Evolutionary conservation across 2,113 vertebrate species (phyloP).

Genomic region (Boleophthalmus pectinirostris): DNA sequence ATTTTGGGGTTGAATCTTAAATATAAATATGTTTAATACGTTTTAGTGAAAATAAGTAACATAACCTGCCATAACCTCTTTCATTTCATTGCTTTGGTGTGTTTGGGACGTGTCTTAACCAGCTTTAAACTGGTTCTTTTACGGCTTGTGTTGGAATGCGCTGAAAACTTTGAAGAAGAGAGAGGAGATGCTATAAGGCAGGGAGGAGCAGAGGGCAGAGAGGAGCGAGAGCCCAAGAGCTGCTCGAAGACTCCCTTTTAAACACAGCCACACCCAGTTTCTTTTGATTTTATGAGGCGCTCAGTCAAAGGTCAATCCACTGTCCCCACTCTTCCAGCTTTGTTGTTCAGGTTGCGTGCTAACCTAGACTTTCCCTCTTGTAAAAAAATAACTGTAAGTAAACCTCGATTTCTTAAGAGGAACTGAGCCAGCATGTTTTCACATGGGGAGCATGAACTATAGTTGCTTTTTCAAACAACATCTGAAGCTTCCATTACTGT

Average conservation of each 20-base stretch:
- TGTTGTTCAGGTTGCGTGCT: not conserved
- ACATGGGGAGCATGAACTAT: constrained; percentile 1
- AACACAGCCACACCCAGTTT: not conserved
- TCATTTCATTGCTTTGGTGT: not conserved
- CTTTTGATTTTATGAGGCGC: constrained; percentile 11
- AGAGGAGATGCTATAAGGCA: not conserved
- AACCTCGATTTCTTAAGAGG: not conserved
- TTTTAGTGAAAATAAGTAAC: no score
- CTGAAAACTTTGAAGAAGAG: not conserved
- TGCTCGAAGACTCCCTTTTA: not conserved
- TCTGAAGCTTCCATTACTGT: constrained; percentile 13
- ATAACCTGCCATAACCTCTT: not conserved
- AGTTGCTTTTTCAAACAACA: constrained; percentile 2
- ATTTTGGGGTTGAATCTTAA: no score
- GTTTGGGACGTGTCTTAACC: constrained; percentile 12
- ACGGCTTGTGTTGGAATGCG: constrained; percentile 27
- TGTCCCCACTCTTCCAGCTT: not conserved
- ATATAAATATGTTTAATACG: no score
- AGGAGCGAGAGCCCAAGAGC: not conserved
- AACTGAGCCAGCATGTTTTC: not conserved
- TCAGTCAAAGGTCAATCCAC: not conserved
- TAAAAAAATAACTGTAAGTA: not conserved
- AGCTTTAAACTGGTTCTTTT: not conserved
- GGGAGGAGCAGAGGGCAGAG: constrained; percentile 6
- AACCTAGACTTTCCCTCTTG: not conserved